These are phyloP conservation scores for Lapara coniferarum DNA, from an alignment of 2,888 invertebrate genomes.

Conservation along the genomic window DNA sequence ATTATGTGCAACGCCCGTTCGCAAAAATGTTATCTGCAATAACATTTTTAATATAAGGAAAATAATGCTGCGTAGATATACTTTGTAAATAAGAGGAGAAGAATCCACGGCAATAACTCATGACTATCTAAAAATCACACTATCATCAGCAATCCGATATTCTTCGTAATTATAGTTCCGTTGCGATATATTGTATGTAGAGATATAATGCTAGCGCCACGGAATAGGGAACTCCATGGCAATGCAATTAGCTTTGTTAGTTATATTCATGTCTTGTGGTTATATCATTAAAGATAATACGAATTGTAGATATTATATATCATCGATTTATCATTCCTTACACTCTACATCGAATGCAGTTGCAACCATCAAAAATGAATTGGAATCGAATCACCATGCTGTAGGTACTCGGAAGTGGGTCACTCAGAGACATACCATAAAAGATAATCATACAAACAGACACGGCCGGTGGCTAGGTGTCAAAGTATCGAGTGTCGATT, in stretches of 20 bases:
- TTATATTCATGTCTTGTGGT: too few species aligned
- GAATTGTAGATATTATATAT: too few species aligned
- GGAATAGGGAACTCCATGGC: not conserved
- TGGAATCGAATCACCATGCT: constrained; percentile 34
- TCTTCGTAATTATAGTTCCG: constrained; percentile 17
- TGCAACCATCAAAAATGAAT: constrained; percentile 4
- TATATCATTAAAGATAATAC: not conserved
- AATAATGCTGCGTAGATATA: too few species aligned
- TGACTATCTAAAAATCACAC: constrained; percentile 12
- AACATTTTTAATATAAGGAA: too few species aligned
- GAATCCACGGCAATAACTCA: not conserved
- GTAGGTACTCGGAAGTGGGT: constrained; percentile 55
- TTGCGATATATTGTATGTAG: constrained; percentile 20
- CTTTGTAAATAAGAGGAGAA: not conserved
- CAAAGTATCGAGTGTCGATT: constrained; percentile 64
- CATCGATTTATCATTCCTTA: too few species aligned
- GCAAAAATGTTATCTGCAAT: too few species aligned
- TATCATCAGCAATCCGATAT: constrained; percentile 15
- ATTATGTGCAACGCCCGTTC: too few species aligned
- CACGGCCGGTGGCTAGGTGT: constrained; percentile 67
- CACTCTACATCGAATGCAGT: not conserved
- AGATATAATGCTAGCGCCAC: constrained; percentile 3
- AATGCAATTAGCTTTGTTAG: constrained; percentile 7
- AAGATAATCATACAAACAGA: constrained; percentile 59
- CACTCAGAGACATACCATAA: constrained; percentile 55